phyloP scores from a whole-genome alignment of 2,888 invertebrate genomes.

The Melinaea menophilus region DNA sequence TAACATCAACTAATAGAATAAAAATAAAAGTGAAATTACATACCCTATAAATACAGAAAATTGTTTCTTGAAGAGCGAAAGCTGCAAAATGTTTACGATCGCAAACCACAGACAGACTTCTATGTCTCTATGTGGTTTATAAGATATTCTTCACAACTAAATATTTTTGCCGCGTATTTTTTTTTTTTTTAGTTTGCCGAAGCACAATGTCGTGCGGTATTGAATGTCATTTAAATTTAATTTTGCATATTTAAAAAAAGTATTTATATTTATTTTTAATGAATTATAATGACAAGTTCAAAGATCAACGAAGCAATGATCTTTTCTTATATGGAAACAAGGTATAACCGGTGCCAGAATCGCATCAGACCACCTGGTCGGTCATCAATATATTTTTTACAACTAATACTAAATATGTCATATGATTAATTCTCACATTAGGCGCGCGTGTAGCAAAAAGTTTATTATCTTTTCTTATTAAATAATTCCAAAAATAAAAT shows the following conservation, averaged over 20 bases:
- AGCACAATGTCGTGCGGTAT: neutral
- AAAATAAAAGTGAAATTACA: constrained; percentile 49
- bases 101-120: constrained; percentile 44
- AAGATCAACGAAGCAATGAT: constrained; percentile 41
- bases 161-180: neutral
- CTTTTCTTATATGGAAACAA: constrained; percentile 35
- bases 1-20: neutral
- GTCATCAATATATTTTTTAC: constrained; percentile 45
- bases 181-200: neutral
- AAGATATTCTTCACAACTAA: constrained; percentile 33
- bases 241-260: neutral
- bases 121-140: constrained; percentile 52
- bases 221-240: neutral
- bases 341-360: constrained; percentile 38
- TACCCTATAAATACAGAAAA: constrained; percentile 56
- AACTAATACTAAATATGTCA: constrained; percentile 34
- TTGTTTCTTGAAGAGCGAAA: constrained; percentile 50
- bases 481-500: neutral
- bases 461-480: constrained; percentile 20
- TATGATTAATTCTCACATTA: constrained; percentile 16
- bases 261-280: neutral
- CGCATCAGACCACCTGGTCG: constrained; percentile 52
- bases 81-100: constrained; percentile 53
- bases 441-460: constrained; percentile 16
- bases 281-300: constrained; percentile 44